A percentile compares a stretch with the other conserved stretches of the same genome.
These are phyloP conservation scores for Podarcis siculus DNA, from an alignment of 2,797 vertebrate species.

Conservation along the genomic window DNA sequence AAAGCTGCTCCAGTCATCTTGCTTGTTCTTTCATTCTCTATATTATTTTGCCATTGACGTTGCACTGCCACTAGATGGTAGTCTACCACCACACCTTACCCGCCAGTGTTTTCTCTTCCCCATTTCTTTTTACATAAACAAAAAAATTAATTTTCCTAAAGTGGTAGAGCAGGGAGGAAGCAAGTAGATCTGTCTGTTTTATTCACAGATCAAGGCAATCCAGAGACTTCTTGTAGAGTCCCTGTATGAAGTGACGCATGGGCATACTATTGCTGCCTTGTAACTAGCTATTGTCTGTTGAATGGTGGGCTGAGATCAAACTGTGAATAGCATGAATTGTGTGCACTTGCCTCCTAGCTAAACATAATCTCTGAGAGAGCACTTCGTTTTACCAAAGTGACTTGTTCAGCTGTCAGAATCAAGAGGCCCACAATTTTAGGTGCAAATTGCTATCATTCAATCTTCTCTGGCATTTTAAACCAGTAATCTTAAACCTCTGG, in stretches of 20 bases:
- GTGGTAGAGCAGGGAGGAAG: fast-evolving
- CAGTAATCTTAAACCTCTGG: background rate
- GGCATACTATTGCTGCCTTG: background rate
- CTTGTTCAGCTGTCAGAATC: background rate
- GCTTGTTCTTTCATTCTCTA: background rate
- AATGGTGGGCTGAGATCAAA: background rate
- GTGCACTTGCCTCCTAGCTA: background rate
- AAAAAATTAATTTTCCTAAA: background rate
- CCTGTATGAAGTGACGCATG: background rate
- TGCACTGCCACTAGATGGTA: slow-evolving; percentile 69
- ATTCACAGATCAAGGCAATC: fast-evolving
- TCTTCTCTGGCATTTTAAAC: background rate
- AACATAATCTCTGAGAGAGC: background rate
- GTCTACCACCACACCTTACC: background rate
- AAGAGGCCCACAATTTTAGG: background rate
- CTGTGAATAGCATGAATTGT: background rate
- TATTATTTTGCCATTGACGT: fast-evolving
- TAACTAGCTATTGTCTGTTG: too few relatives aligned
- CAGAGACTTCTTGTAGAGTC: fast-evolving
- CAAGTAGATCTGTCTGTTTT: background rate
- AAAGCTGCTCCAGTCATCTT: background rate
- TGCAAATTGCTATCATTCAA: background rate
- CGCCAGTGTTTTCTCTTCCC: fast-evolving
- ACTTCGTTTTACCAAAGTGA: background rate
- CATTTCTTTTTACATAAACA: background rate